These are phyloP conservation scores for Magallana gigas DNA, from an alignment of 1,140 invertebrate species.

Conservation along the genomic window DNA sequence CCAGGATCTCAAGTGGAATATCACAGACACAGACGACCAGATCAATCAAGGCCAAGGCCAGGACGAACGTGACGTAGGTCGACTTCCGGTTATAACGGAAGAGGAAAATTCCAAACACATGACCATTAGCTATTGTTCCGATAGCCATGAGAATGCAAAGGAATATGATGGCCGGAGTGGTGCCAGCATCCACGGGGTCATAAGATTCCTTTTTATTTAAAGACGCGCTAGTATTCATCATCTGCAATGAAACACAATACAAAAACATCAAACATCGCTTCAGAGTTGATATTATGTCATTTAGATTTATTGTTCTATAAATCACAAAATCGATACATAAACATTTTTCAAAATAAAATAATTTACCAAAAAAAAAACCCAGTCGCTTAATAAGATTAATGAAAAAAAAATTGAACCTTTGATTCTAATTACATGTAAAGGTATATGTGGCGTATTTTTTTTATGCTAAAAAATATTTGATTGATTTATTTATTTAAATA, in stretches of 20 bases:
- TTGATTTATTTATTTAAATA: too few relatives aligned
- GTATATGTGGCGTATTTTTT: too few relatives aligned
- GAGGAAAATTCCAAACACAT: constrained; percentile 38
- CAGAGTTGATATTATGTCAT: too few relatives aligned
- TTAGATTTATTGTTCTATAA: too few relatives aligned
- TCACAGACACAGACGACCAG: constrained; percentile 34
- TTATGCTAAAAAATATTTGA: too few relatives aligned
- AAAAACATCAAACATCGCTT: too few relatives aligned
- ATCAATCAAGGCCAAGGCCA: constrained; percentile 32
- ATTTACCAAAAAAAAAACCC: too few relatives aligned
- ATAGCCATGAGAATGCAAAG: constrained; percentile 11
- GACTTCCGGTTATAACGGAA: constrained; percentile 30
- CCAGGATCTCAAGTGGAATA: constrained; percentile 42
- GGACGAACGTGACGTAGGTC: constrained; percentile 31
- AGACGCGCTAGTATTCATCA: background rate
- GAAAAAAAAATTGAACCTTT: too few relatives aligned
- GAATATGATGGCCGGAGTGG: background rate
- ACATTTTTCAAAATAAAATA: too few relatives aligned
- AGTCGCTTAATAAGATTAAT: too few relatives aligned
- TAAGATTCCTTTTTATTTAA: background rate
- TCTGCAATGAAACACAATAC: background rate
- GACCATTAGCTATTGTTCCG: constrained; percentile 39
- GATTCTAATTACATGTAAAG: too few relatives aligned
- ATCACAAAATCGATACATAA: too few relatives aligned
- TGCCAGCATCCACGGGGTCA: background rate